Evolutionary conservation across 2,113 vertebrate genomes (phyloP).

Genomic region (Edolisoma coerulescens): DNA sequence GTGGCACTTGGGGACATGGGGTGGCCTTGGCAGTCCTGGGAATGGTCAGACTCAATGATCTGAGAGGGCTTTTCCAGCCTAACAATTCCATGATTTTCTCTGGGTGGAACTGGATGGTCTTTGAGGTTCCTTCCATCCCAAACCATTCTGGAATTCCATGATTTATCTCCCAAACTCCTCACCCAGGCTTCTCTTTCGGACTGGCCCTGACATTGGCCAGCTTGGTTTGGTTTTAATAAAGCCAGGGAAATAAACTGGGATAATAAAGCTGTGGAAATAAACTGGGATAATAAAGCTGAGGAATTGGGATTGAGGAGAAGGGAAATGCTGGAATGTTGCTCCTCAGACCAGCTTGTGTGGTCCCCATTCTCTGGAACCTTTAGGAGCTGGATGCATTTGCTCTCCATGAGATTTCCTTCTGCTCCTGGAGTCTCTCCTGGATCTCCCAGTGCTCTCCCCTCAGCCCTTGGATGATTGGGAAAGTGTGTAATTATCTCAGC

Average conservation of each 20-base stretch:
- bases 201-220: background rate
- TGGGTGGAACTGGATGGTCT: background rate
- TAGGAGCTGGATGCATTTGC: too few relatives aligned
- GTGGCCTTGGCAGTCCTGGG: background rate
- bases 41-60: too few relatives aligned
- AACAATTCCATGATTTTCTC: background rate
- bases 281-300: background rate
- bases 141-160: too few relatives aligned
- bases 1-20: background rate
- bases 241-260: too few relatives aligned
- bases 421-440: too few relatives aligned
- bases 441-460: too few relatives aligned
- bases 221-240: background rate
- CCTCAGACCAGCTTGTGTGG: accelerated
- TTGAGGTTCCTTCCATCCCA: background rate
- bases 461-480: too few relatives aligned
- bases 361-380: too few relatives aligned
- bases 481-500: too few relatives aligned
- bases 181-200: background rate
- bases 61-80: background rate
- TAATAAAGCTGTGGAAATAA: background rate
- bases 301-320: too few relatives aligned
- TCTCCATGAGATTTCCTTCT: too few relatives aligned
- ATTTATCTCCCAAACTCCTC: background rate
- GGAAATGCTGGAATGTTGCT: background rate